Evolutionary conservation across 1,140 invertebrate species (phyloP), one percentile per base, ranked within the genome.

Genomic region (Helicorthomorpha holstii): DNA sequence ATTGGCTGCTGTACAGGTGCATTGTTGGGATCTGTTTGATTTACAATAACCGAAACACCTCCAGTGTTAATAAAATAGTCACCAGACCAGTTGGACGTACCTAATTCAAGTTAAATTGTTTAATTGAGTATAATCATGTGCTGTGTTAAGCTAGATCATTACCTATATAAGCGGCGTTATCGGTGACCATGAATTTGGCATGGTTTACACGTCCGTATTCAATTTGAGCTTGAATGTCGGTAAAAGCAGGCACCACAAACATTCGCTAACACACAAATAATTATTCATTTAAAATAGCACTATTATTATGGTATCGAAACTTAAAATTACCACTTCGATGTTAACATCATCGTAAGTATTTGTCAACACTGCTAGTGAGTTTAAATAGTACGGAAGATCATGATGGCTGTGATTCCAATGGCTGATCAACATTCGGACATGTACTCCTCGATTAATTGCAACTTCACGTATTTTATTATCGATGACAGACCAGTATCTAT

Each of bases 161-260:
- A 77, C 80, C 93, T 59, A 98, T 90, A 69, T 91, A 97, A 14
- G 85, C 92, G 10, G 77, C 74, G 27, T 80, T 75, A 61, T 98
- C 94, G 0, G 94, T 97, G 1, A 98, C 92, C 93, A 98, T 96
- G 64, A 95, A 98, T 66, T 98, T 98, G 66, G 96, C 96, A 67
- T 98, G 94, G 67, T 96, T 97, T 0, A 98, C 93, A 53, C 93
- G 71, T 0, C 77, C 76, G 70, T 71, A 95, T 3, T 91, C 91
- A 58, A 98, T 92, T 65, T 82, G 79, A 42, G 71, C 66, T 63
- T 95, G 85, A 22, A 79, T 74, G 1, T 76, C 66, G 34, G 66
- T 68, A 48, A 77, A 81, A 0, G 75, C 73, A 12, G 86, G 87
- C 16, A 88, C 85, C 43, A 80, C 71, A 63, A 90, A 91, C 50